Evolutionary conservation across 2,113 vertebrate genomes (phyloP), one percentile per base, ranked within the genome.

Genomic region (Coptodon rendalli): DNA sequence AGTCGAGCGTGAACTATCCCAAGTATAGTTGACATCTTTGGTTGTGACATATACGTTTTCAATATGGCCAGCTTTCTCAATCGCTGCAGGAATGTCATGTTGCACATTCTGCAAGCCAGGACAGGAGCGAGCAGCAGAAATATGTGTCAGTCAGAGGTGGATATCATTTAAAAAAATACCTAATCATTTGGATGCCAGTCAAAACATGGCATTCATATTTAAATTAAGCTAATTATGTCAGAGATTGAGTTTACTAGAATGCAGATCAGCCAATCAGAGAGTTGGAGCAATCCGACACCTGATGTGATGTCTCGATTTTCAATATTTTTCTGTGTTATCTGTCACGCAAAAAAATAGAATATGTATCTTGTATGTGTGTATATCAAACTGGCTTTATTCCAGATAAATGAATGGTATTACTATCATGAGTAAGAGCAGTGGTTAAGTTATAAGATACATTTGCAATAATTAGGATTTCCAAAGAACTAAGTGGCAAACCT

Each of bases 51-150:
- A 96, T 95, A 94, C 94, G 95, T 78, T 96, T 96, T 52, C 97
- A 98, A 98, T 97, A 98, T 98, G 98, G 97, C 97, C 94, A 94
- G 97, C 96, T 96, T 96, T 97, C 97, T 96, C 96, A 94, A 95
- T 90, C 81, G 83, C 76, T 84, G 36, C 52, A 94, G 94, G 95
- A 96, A 96, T 96, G 91, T 92, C 87, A 81, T 24, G 80, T 73
- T 81, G 53, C 86, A 31, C 56, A 3, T 63, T 14, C 4, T 91
- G 56, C 91, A 93, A 89, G 93, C 83, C 90, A 45, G 48, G 89
- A 89, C 92, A 93, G 43, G 92, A 90, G 86, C 16, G 7, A 81
- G 56, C 54, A 40, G 14, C 24, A 68, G 19, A 86, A 68, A 88
- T 76, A 87, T 89, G 48, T 71, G 82, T 45, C 27, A 71, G 14